Percentiles rank a stretch among this genome's conserved stretches.
Conservation (phyloP, 2,797 vertebrate species). For the Pangasius sanitwongsei region DNA sequence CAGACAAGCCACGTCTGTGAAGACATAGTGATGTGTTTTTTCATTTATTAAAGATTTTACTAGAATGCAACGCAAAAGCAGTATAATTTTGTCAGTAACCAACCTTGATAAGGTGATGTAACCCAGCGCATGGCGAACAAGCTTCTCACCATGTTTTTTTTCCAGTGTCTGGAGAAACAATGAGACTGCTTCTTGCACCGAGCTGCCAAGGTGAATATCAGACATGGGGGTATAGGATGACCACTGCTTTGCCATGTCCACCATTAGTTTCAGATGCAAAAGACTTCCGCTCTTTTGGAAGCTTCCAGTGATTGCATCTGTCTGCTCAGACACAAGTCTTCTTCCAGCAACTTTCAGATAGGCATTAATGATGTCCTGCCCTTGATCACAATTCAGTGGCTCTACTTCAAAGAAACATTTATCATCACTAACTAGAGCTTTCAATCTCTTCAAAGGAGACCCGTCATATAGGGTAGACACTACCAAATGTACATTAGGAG, state of each 20-base stretch:
- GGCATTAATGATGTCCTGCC: constrained; percentile 67
- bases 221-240: constrained; percentile 67
- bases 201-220: constrained; percentile 62
- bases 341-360: constrained; percentile 62
- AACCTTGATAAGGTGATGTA: constrained; percentile 78
- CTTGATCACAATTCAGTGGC: constrained; percentile 69
- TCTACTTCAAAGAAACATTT: constrained; percentile 70
- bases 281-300: constrained; percentile 72
- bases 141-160: constrained; percentile 72
- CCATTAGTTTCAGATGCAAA: constrained; percentile 74
- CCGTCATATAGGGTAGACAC: constrained; percentile 69
- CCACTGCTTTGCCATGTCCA: constrained; percentile 75
- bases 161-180: constrained; percentile 74
- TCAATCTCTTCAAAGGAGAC: constrained; percentile 61
- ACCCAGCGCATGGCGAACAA: constrained; percentile 74
- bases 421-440: constrained; percentile 46
- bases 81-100: neutral
- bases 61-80: neutral
- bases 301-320: constrained; percentile 61
- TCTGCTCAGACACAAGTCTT: constrained; percentile 68
- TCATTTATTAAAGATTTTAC: neutral
- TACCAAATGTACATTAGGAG: constrained; percentile 75
- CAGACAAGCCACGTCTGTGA: constrained; percentile 81
- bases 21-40: neutral
- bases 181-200: constrained; percentile 68